Conservation (phyloP, 2,113 vertebrate genomes). For the Tupaia tana region DNA sequence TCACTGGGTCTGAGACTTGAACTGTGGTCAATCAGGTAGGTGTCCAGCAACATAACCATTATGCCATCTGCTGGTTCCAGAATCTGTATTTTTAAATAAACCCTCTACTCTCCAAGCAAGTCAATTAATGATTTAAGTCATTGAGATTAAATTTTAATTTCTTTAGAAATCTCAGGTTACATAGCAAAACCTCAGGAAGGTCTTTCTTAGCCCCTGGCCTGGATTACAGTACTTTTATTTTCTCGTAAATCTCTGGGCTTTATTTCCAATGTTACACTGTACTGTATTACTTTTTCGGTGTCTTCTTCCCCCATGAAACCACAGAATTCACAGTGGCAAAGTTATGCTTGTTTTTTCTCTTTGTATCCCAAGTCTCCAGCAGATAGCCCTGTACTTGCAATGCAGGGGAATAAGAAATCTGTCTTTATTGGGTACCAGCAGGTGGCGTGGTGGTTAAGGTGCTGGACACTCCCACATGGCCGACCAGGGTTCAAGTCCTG, state of each 20-base stretch:
- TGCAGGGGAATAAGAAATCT: not conserved
- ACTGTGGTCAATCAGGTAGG: no score
- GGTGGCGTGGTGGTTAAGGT: no score
- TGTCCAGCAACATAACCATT: no score
- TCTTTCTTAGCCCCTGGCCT: not conserved
- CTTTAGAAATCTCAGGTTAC: slow-evolving; percentile 9
- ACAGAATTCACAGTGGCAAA: not conserved
- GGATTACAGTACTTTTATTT: not conserved
- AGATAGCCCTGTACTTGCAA: not conserved
- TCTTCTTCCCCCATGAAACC: not conserved
- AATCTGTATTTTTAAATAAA: not conserved
- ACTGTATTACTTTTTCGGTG: not conserved
- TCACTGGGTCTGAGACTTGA: no score
- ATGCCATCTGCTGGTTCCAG: no score
- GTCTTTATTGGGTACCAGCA: not conserved
- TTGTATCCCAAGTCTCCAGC: not conserved
- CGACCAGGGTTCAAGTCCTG: no score
- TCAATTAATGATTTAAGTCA: not conserved
- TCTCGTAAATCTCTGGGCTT: not conserved
- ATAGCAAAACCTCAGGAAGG: not conserved
- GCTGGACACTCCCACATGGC: no score
- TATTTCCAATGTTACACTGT: not conserved
- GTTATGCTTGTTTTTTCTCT: not conserved
- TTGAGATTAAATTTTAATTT: not conserved
- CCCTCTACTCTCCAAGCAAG: not conserved